phyloP scores from a whole-genome alignment of 2,888 invertebrate species.

The Selenia dentaria region DNA sequence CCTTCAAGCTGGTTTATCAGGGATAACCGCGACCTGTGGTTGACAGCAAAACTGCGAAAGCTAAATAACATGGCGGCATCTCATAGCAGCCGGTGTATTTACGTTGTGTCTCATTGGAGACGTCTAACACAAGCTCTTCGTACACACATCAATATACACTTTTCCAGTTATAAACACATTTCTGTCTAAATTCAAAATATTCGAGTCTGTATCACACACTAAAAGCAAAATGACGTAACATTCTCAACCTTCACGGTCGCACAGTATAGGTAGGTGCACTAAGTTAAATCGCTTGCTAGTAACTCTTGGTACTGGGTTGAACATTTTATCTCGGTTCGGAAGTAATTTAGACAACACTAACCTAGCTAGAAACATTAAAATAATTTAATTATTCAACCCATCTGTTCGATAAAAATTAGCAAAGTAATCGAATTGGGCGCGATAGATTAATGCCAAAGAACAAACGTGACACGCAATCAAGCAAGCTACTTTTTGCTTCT shows the following conservation, averaged over 20 bases:
- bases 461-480: constrained; percentile 84
- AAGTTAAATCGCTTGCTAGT: too few relatives aligned
- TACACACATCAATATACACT: constrained; percentile 50
- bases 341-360: constrained; percentile 42
- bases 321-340: constrained; percentile 4
- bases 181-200: constrained; percentile 58
- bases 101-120: constrained; percentile 54
- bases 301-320: too few relatives aligned
- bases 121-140: constrained; percentile 54
- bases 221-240: constrained; percentile 83
- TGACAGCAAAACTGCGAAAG: constrained; percentile 76
- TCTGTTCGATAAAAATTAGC: constrained; percentile 35
- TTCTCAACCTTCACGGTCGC: constrained; percentile 84
- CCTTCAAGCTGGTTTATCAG: constrained; percentile 50
- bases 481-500: constrained; percentile 58
- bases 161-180: constrained; percentile 58
- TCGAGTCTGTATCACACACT: constrained; percentile 73
- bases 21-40: constrained; percentile 67
- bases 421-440: constrained; percentile 68
- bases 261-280: constrained; percentile 38
- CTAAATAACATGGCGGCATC: constrained; percentile 84
- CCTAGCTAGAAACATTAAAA: constrained; percentile 20
- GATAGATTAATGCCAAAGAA: constrained; percentile 70
- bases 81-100: constrained; percentile 77
- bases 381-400: constrained; percentile 25